Conservation (phyloP, 1,140 invertebrate genomes). For the Drosophila kanapiae region DNA sequence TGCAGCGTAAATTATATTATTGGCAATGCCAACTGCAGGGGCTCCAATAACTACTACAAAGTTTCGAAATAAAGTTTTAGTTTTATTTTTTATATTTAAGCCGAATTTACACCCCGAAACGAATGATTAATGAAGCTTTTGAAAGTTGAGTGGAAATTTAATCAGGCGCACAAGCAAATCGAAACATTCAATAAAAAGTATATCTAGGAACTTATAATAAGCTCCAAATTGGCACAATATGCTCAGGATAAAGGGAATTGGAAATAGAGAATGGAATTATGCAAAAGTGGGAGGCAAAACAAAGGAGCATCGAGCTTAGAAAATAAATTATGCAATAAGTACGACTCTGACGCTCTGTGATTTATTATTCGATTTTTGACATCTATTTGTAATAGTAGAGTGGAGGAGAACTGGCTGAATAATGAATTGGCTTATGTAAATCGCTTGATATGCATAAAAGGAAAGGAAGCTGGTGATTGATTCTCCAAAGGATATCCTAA, state of each 20-base stretch:
- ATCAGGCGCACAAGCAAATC: constrained; percentile 77
- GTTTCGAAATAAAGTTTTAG: constrained; percentile 44
- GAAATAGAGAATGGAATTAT: constrained; percentile 37
- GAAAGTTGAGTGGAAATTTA: constrained; percentile 77
- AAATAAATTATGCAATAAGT: constrained; percentile 71
- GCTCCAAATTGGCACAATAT: constrained; percentile 75
- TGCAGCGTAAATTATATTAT: constrained; percentile 72
- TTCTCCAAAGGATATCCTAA: neutral
- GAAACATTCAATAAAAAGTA: constrained; percentile 60
- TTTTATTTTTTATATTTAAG: constrained; percentile 13
- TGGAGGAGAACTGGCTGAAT: constrained; percentile 16
- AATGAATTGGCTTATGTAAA: constrained; percentile 65
- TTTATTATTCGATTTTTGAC: constrained; percentile 80
- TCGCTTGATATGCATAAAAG: constrained; percentile 34
- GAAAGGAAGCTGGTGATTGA: constrained; percentile 16
- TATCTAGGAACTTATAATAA: constrained; percentile 72
- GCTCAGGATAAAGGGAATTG: constrained; percentile 33
- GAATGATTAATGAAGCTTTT: constrained; percentile 79
- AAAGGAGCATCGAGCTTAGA: constrained; percentile 61
- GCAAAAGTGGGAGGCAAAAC: constrained; percentile 17
- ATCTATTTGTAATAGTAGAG: constrained; percentile 36
- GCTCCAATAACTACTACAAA: constrained; percentile 47
- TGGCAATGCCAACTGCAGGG: constrained; percentile 75
- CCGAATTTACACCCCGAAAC: constrained; percentile 15
- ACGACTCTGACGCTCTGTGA: constrained; percentile 42